Evolutionary conservation across 2,888 invertebrate genomes (phyloP).

Genomic region (Polyploca ridens): DNA sequence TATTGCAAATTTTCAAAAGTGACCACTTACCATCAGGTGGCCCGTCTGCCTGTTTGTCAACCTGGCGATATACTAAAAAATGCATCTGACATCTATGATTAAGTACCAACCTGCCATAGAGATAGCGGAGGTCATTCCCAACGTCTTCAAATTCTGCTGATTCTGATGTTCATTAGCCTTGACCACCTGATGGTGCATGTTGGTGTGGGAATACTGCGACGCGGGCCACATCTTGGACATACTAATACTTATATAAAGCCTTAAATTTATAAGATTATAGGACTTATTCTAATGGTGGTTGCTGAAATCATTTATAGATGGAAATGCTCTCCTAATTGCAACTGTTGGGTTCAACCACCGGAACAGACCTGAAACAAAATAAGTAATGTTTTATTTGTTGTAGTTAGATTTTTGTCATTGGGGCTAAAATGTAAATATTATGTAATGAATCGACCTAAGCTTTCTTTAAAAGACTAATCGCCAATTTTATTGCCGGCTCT

Average conservation of each 20-base stretch:
- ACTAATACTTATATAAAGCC: conserved; percentile 20
- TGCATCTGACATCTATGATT: neutral
- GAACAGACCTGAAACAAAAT: neutral
- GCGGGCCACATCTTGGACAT: conserved; percentile 82
- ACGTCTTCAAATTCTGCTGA: conserved; percentile 85
- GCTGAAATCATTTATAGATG: conserved; percentile 39
- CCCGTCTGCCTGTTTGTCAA: too few species aligned
- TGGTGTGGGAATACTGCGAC: conserved; percentile 77
- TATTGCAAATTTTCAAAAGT: too few species aligned
- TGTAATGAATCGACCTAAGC: too few species aligned
- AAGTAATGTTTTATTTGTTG: neutral
- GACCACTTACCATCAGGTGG: too few species aligned
- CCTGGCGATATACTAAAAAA: too few species aligned
- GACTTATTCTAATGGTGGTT: conserved; percentile 41
- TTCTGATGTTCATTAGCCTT: conserved; percentile 78
- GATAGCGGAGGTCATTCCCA: conserved; percentile 98
- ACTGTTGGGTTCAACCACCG: conserved; percentile 27
- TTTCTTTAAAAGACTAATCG: too few species aligned
- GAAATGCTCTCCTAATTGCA: conserved; percentile 51
- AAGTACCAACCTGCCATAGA: conserved; percentile 89
- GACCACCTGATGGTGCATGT: conserved; percentile 49
- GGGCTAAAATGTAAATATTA: too few species aligned
- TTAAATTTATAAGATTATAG: conserved; percentile 29
- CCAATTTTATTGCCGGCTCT: too few species aligned
- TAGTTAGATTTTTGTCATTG: neutral